Evolutionary conservation across 2,113 vertebrate species (phyloP).

Genomic region (Perca schrenkii): DNA sequence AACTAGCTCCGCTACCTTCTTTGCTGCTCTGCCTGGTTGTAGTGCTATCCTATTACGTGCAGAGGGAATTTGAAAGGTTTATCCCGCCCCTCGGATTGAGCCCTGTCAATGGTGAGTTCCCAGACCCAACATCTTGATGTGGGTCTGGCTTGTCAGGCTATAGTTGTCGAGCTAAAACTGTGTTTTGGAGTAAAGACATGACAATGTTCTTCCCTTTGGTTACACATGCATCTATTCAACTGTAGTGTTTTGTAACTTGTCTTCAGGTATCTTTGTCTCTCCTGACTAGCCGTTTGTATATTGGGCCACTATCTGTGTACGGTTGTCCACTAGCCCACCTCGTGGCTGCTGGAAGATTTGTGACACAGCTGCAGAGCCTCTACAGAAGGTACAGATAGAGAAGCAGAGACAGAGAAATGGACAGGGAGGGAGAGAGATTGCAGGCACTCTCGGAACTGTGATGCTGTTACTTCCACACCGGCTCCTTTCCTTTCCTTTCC

Average conservation of each 20-base stretch:
- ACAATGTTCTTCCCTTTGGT: not conserved
- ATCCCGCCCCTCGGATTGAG: too few species aligned
- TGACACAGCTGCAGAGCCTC: conserved; percentile 10
- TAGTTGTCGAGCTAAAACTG: not conserved
- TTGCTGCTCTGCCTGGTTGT: too few species aligned
- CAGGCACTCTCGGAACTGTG: conserved; percentile 27
- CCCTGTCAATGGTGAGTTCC: too few species aligned
- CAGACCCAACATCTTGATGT: too few species aligned
- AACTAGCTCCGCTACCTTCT: too few species aligned
- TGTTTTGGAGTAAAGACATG: not conserved
- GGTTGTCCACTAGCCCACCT: conserved; percentile 20
- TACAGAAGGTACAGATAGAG: conserved; percentile 18
- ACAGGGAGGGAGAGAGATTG: conserved; percentile 32
- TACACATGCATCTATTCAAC: not conserved
- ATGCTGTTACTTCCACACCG: conserved; percentile 44
- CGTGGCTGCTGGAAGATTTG: conserved; percentile 37
- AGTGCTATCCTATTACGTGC: too few species aligned
- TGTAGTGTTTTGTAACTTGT: not conserved
- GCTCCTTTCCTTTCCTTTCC: conserved; percentile 28
- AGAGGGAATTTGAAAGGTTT: too few species aligned
- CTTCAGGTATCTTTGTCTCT: not conserved
- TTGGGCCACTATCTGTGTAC: not conserved
- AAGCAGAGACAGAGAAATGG: conserved; percentile 36
- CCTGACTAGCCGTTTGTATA: not conserved
- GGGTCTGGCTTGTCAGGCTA: too few species aligned